Percentiles rank a stretch among this genome's conserved stretches.
Evolutionary conservation across 2,113 vertebrate species (phyloP).

Genomic region (Sakesphorus luctuosus): DNA sequence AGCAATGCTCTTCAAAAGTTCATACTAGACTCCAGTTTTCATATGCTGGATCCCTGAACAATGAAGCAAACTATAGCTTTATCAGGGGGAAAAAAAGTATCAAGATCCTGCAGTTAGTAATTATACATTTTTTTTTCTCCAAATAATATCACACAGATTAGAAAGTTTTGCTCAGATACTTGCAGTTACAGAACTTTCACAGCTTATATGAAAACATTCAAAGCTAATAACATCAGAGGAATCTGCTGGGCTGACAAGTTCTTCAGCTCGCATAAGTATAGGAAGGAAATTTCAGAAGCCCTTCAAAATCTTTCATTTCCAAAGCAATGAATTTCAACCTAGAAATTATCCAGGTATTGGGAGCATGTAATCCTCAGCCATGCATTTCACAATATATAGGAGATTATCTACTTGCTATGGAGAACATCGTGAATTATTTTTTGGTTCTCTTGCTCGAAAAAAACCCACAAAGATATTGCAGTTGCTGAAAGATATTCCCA

Average conservation of each 20-base stretch:
- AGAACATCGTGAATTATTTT: background rate
- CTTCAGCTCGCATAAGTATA: background rate
- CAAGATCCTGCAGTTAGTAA: background rate
- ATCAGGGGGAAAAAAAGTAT: background rate
- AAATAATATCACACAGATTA: background rate
- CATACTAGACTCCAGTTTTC: background rate
- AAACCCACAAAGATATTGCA: conserved; percentile 1
- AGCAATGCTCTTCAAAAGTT: background rate
- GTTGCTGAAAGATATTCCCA: background rate
- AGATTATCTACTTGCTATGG: background rate
- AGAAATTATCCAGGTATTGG: background rate
- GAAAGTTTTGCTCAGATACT: background rate
- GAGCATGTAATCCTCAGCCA: conserved; percentile 3
- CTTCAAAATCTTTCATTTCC: background rate
- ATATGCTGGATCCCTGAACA: background rate
- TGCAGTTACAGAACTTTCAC: background rate
- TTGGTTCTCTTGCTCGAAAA: conserved; percentile 4
- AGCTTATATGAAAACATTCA: background rate
- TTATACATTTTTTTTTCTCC: background rate
- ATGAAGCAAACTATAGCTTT: background rate
- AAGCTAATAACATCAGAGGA: background rate
- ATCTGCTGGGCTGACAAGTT: background rate
- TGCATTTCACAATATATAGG: background rate
- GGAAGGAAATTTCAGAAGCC: background rate
- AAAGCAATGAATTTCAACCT: background rate